Base-by-base conservation (phyloP, 2,113 vertebrate genomes). In the Cichladusa arquata region DNA sequence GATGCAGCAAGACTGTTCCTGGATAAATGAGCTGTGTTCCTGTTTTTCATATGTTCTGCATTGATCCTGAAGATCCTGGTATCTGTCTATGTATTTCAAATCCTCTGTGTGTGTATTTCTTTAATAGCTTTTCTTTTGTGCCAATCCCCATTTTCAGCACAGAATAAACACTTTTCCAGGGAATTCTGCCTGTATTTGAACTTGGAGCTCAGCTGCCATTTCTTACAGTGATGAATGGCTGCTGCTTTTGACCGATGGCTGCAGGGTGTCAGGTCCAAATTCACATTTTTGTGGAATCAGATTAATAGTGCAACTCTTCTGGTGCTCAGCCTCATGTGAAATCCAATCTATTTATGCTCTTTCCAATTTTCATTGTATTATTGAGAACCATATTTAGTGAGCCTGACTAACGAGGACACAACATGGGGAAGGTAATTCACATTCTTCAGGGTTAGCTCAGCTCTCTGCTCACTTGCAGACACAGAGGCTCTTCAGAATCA, bases 261-360 rank as follows among this genome's bases (percentile, higher is more conserved):
- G 18, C 2, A 1, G 79, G 31, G 29, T 56, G 57, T 87, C 57
- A 53, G 65, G 57, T 57, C 48, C 70, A 91, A 85, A 91, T 45
- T 65, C 70, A 65, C 40, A 15, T 71, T 92, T 90, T 48, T 36
- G 70, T 80, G 62, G 19, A 58, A 42, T 82, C 74, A 80, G 65
- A 91, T 91, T 87, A 71, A 81, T 54, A 69, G 65, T 84, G 31
- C 53, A 91, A 33, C 61, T 64, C 11, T 64, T 66, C 20, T 8
- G 33, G 33, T 91, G 80, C 61, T 92, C 69, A 76, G 61, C 70
- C 89, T 82, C 48, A 78, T 19, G 64, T 51, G 73, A 74, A 92
- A 91, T 78, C 69, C 57, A 71, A 48, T 81, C 62, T 86, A 76
- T 89, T 95, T 81, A 73, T 83, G 45, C 44, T 90, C 60, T 86